Evolutionary conservation across 2,797 vertebrate genomes (phyloP).

Genomic region (Gastrophryne carolinensis): DNA sequence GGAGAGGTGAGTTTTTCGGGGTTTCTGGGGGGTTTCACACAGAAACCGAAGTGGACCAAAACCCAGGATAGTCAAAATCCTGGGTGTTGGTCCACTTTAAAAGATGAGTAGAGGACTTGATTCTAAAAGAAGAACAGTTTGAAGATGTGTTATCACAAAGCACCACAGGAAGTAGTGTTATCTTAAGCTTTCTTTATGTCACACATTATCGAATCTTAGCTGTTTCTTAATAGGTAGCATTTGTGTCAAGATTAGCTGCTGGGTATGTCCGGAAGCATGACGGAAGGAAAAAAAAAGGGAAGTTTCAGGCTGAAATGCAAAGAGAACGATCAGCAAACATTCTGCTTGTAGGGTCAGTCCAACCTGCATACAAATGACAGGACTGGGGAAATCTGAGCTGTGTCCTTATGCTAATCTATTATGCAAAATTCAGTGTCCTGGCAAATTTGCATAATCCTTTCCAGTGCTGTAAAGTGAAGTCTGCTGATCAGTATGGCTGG

Average conservation of each 20-base stretch:
- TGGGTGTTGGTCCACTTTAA: too few species aligned
- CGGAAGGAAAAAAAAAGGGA: constrained; percentile 36
- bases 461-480: constrained; percentile 57
- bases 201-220: neutral
- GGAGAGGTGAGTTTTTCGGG: too few species aligned
- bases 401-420: constrained; percentile 61
- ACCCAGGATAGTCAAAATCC: too few species aligned
- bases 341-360: neutral
- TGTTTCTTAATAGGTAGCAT: constrained; percentile 14
- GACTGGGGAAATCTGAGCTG: neutral
- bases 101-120: too few species aligned
- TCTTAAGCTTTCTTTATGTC: too few species aligned
- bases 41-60: too few species aligned
- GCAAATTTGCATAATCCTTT: constrained; percentile 51
- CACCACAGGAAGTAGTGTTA: too few species aligned
- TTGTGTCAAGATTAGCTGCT: constrained; percentile 21
- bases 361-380: neutral
- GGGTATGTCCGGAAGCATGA: constrained; percentile 24
- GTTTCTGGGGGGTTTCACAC: too few species aligned
- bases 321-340: neutral
- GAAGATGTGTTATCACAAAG: too few species aligned
- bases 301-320: constrained; percentile 2
- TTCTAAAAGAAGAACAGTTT: too few species aligned
- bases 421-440: constrained; percentile 63
- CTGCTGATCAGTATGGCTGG: constrained; percentile 54